Evolutionary conservation across 1,140 invertebrate species (phyloP), one percentile per base, ranked within the genome.

Genomic region (Drosophila ohnishii): DNA sequence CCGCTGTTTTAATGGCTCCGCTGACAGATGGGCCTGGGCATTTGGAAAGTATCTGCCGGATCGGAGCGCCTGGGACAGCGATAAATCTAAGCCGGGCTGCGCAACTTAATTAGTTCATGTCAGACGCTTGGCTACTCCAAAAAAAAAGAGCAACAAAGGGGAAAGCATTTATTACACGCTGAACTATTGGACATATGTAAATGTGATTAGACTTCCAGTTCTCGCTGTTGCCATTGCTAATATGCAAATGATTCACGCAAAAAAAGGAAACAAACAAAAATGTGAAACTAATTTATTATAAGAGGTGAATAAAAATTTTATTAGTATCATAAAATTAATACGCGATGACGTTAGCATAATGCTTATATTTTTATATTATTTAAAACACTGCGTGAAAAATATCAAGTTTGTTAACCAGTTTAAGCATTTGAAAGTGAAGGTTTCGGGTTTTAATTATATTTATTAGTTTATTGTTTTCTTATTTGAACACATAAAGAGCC

Each of bases 41-140:
- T 50, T 59, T 40, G 78, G 82, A 86, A 86, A 86, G 79, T 86
- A 83, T 72, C 60, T 78, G 47, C 22, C 58, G 57, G 61, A 56
- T 70, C 58, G 50, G 57, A 55, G 62, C 35, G 51, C 32, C 75
- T 61, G 70, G 70, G 78, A 75, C 48, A 59, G 70, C 66, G 53
- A 75, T 86, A 86, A 86, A 87, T 86, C 80, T 76, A 82, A 83
- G 69, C 57, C 63, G 60, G 53, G 70, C 65, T 65, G 66, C 83
- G 83, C 79, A 86, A 88, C 83, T 86, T 83, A 86, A 86, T 86
- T 86, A 86, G 83, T 88, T 64, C 84, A 88, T 63, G 72, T 88
- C 84, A 61, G 35, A 77, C 66, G 79, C 69, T 78, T 75, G 74
- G 73, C 51, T 67, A 76, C 64, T 50, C 58, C 30, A 5, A 39